These are phyloP conservation scores for Caenorhabditis uteleia DNA, from an alignment of 2,888 invertebrate species.

Conservation along the genomic window DNA sequence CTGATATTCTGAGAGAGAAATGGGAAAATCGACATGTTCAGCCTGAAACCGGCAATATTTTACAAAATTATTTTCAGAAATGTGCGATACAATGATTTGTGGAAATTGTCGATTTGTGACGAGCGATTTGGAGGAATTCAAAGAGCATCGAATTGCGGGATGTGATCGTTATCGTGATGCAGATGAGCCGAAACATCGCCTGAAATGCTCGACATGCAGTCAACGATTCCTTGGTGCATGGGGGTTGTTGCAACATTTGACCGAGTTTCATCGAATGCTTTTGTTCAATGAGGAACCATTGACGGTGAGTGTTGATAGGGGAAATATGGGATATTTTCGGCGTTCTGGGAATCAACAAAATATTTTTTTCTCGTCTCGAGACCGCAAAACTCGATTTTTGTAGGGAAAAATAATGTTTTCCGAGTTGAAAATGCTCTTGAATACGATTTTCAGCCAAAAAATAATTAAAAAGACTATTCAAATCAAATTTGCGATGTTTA, in stretches of 20 bases:
- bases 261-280: slow-evolving; percentile 61
- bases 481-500: too few species aligned
- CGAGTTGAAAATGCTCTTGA: too few species aligned
- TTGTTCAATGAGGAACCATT: slow-evolving; percentile 41
- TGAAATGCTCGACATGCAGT: slow-evolving; percentile 60
- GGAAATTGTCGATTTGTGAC: slow-evolving; percentile 81
- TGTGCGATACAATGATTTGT: slow-evolving; percentile 78
- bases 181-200: slow-evolving; percentile 52
- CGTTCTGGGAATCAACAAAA: too few species aligned
- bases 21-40: too few species aligned
- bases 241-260: slow-evolving; percentile 60
- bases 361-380: too few species aligned
- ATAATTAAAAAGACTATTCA: too few species aligned
- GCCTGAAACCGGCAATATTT: too few species aligned
- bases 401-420: too few species aligned
- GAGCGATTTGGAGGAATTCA: slow-evolving; percentile 78
- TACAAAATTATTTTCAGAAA: slow-evolving; percentile 22
- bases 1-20: not conserved
- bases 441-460: too few species aligned
- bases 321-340: too few species aligned
- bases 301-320: slow-evolving; percentile 6
- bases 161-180: slow-evolving; percentile 40
- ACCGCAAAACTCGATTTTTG: too few species aligned
- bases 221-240: slow-evolving; percentile 53
- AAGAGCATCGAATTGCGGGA: slow-evolving; percentile 76